Evolutionary conservation across 2,888 invertebrate species (phyloP).

Genomic region (Drosophila glabriapex): DNA sequence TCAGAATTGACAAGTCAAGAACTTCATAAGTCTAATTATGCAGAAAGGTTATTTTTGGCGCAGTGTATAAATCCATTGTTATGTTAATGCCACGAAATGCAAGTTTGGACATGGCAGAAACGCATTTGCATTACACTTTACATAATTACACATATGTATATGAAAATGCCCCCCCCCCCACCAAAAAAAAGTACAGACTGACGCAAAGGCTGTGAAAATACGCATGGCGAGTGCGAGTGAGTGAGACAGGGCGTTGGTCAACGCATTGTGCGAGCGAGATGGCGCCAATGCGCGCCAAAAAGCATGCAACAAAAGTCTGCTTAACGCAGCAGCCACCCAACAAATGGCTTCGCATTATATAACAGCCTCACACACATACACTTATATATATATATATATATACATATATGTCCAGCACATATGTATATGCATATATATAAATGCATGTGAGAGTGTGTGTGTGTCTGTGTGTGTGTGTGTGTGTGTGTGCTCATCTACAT

Average conservation of each 20-base stretch:
- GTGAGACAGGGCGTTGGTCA: slow-evolving; percentile 35
- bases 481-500: slow-evolving; percentile 60
- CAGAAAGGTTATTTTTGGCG: background rate
- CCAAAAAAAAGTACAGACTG: slow-evolving; percentile 53
- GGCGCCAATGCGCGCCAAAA: slow-evolving; percentile 63
- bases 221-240: slow-evolving; percentile 8
- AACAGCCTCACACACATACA: slow-evolving; percentile 16
- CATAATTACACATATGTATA: slow-evolving; percentile 23
- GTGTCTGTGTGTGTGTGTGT: slow-evolving; percentile 25
- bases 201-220: slow-evolving; percentile 28
- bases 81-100: background rate
- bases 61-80: slow-evolving; percentile 3
- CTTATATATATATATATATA: background rate
- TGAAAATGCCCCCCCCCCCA: background rate
- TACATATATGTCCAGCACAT: slow-evolving; percentile 1
- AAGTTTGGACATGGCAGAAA: background rate
- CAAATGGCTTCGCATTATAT: slow-evolving; percentile 43
- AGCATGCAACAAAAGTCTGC: slow-evolving; percentile 54
- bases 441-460: slow-evolving; percentile 11
- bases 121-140: slow-evolving; percentile 16
- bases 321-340: slow-evolving; percentile 35
- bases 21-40: background rate
- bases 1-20: background rate
- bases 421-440: slow-evolving; percentile 7
- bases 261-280: slow-evolving; percentile 42